A percentile compares a stretch with the other conserved stretches of the same genome.
Evolutionary conservation across 2,888 invertebrate genomes (phyloP).

Genomic region (Arctia plantaginis): DNA sequence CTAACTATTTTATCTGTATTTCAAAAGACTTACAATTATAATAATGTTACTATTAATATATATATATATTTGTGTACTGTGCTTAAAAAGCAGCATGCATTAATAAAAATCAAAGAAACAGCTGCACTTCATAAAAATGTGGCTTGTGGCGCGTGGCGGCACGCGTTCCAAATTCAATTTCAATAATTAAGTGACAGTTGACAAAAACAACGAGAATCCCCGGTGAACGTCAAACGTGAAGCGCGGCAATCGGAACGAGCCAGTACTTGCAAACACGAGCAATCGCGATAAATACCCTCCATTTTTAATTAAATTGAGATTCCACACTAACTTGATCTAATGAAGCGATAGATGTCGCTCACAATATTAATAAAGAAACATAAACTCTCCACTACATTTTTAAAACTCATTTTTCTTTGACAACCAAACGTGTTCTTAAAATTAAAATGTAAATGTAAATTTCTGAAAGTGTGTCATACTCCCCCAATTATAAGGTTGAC

Average conservation of each 20-base stretch:
- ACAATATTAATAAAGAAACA: slow-evolving; percentile 12
- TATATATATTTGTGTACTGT: background rate
- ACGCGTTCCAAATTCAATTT: slow-evolving; percentile 73
- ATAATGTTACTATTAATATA: background rate
- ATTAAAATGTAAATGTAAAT: slow-evolving; percentile 30
- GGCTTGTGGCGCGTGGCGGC: slow-evolving; percentile 34
- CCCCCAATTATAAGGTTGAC: slow-evolving; percentile 52
- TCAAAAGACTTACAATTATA: too few species aligned
- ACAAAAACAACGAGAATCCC: slow-evolving; percentile 69
- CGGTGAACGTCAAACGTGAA: slow-evolving; percentile 39
- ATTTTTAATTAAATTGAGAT: slow-evolving; percentile 85
- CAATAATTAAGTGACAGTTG: slow-evolving; percentile 80
- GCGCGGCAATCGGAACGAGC: slow-evolving; percentile 72
- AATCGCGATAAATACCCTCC: slow-evolving; percentile 76
- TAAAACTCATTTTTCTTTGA: slow-evolving; percentile 33
- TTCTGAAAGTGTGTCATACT: slow-evolving; percentile 53
- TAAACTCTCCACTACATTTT: background rate
- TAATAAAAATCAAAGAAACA: slow-evolving; percentile 55
- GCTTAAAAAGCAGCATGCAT: background rate
- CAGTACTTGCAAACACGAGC: slow-evolving; percentile 76
- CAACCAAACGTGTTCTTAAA: slow-evolving; percentile 22
- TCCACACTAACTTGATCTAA: slow-evolving; percentile 68
- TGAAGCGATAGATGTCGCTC: slow-evolving; percentile 48
- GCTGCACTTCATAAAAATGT: slow-evolving; percentile 52
- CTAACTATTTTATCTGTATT: too few species aligned